Base-by-base conservation (phyloP, 1,140 invertebrate species). In the Drosophila kanapiae region DNA sequence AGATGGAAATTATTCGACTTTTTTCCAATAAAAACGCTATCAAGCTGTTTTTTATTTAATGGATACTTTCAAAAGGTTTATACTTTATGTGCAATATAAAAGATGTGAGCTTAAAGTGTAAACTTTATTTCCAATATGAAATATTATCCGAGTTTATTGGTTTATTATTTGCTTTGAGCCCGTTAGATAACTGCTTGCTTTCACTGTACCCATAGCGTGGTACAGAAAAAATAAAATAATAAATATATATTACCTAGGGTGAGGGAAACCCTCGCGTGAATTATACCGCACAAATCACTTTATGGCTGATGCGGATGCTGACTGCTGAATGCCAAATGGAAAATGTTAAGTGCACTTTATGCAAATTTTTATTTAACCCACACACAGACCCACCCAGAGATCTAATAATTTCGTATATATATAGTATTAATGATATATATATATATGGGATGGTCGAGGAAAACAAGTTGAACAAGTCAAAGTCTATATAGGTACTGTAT, bases 311-410 rank as follows among this genome's bases (percentile, higher is more conserved):
- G 82, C 79, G 82, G 82, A 85, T 82, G 80, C 74, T 71, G 75
- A 76, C 51, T 37, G 40, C 38, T 78, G 75, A 80, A 84, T 85
- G 82, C 60, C 57, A 80, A 80, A 78, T 69, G 65, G 35, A 71
- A 80, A 80, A 83, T 59, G 54, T 45, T 78, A 85, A 60, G 71
- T 68, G 76, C 71, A 82, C 78, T 82, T 86, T 78, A 90, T 87
- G 84, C 69, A 88, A 87, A 87, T 87, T 80, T 80, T 42, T 59
- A 58, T 59, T 76, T 54, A 53, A 45, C 62, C 72, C 75, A 76
- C 53, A 68, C 61, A 43, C 2, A 69, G 29, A 71, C 43, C 11
- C 40, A 18, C 27, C 13, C 48, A 54, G 61, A 54, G 56, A 78
- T 48, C 56, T 72, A 47, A 47, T 47, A 61, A 53, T 63, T 81